Evolutionary conservation across 2,797 vertebrate genomes (phyloP).

Genomic region (Falco peregrinus): DNA sequence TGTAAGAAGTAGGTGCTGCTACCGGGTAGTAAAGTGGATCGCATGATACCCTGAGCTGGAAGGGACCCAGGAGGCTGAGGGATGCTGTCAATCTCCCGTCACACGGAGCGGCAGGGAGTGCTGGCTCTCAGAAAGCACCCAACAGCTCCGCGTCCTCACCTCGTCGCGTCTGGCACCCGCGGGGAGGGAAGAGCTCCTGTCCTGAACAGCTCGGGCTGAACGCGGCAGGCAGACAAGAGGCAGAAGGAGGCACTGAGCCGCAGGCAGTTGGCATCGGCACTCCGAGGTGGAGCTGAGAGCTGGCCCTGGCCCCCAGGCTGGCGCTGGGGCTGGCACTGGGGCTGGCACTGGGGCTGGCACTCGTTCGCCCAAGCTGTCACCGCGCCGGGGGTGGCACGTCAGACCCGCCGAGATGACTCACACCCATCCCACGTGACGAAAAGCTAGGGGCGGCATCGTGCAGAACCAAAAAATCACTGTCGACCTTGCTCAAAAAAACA

Average conservation of each 20-base stretch:
- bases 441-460: neutral
- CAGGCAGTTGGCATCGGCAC: neutral
- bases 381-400: neutral
- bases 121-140: neutral
- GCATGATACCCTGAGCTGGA: neutral
- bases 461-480: neutral
- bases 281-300: conserved; percentile 1
- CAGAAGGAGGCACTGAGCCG: neutral
- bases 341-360: neutral
- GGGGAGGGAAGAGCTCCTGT: neutral
- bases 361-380: neutral
- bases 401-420: neutral
- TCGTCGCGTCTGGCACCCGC: neutral
- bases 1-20: neutral
- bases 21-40: accelerated
- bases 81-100: neutral
- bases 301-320: neutral
- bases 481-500: neutral
- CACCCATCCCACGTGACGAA: neutral
- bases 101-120: accelerated
- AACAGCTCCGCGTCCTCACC: neutral
- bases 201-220: neutral
- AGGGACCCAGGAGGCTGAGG: neutral
- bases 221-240: neutral
- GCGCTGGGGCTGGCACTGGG: neutral